Conservation (phyloP, 2,888 invertebrate genomes). For the Pecten maximus region DNA sequence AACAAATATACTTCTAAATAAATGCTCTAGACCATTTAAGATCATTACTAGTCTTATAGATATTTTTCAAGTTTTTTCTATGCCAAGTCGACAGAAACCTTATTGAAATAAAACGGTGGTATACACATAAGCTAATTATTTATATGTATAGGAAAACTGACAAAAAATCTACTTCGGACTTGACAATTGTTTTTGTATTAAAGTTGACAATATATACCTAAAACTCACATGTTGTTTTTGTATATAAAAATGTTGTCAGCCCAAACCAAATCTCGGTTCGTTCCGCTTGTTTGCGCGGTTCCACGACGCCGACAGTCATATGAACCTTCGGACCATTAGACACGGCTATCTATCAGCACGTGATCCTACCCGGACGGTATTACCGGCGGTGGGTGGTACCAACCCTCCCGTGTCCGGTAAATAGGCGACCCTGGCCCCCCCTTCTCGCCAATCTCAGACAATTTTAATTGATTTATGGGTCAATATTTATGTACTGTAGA, state of each 20-base stretch:
- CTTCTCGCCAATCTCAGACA: conserved; percentile 25
- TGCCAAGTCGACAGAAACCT: too few relatives aligned
- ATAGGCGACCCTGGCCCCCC: background rate
- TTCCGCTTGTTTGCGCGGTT: conserved; percentile 27
- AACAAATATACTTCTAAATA: too few relatives aligned
- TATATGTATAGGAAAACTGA: too few relatives aligned
- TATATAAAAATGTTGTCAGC: background rate
- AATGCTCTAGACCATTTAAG: too few relatives aligned
- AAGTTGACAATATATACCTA: too few relatives aligned
- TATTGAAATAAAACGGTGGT: too few relatives aligned
- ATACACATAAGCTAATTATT: too few relatives aligned
- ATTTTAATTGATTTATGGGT: background rate
- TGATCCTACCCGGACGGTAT: background rate
- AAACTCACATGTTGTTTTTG: background rate
- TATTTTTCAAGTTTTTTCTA: too few relatives aligned
- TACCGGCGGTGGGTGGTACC: conserved; percentile 8
- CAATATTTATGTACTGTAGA: background rate
- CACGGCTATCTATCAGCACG: background rate
- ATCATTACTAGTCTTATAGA: too few relatives aligned
- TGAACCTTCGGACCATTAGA: background rate
- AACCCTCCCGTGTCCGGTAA: conserved; percentile 14
- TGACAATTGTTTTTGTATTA: too few relatives aligned
- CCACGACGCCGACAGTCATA: background rate
- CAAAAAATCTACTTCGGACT: too few relatives aligned
- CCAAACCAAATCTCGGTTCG: background rate